These are phyloP conservation scores for Takifugu ocellatus DNA, from an alignment of 2,797 vertebrate genomes.

Conservation along the genomic window DNA sequence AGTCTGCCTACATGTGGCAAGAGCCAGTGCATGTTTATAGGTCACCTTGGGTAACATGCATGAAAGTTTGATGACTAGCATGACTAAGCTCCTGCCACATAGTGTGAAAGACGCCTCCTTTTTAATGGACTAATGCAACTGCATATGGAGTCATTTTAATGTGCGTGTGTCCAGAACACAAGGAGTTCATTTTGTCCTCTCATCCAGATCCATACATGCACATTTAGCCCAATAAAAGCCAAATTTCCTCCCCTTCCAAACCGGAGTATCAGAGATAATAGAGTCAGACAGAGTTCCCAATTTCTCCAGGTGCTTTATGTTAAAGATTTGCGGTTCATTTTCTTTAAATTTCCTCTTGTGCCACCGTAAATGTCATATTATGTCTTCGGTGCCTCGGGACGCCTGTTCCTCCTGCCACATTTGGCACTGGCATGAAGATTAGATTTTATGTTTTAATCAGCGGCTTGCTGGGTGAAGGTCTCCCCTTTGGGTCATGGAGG, in stretches of 20 bases:
- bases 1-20: slow-evolving; percentile 28
- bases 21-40: slow-evolving; percentile 43
- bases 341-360: slow-evolving; percentile 6
- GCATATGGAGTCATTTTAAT: no score
- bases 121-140: no score
- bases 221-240: no score
- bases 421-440: slow-evolving; percentile 28
- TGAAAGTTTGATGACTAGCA: slow-evolving; percentile 43
- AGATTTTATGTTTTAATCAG: slow-evolving; percentile 61
- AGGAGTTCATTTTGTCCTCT: no score
- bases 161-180: no score
- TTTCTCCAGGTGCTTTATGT: background rate
- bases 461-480: slow-evolving; percentile 58
- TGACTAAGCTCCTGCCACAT: background rate
- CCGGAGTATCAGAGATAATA: background rate
- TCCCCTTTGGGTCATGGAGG: slow-evolving; percentile 59
- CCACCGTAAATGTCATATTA: slow-evolving; percentile 4
- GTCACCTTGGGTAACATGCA: slow-evolving; percentile 37
- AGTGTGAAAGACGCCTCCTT: background rate
- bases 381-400: slow-evolving; percentile 2
- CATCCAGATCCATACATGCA: no score
- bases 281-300: background rate
- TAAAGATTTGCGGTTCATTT: background rate
- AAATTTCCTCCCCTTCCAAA: no score
- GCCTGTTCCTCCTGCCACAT: slow-evolving; percentile 9